Evolutionary conservation across 2,888 invertebrate species (phyloP), one percentile per base, ranked within the genome.

Genomic region (Caenorhabditis sp.): DNA sequence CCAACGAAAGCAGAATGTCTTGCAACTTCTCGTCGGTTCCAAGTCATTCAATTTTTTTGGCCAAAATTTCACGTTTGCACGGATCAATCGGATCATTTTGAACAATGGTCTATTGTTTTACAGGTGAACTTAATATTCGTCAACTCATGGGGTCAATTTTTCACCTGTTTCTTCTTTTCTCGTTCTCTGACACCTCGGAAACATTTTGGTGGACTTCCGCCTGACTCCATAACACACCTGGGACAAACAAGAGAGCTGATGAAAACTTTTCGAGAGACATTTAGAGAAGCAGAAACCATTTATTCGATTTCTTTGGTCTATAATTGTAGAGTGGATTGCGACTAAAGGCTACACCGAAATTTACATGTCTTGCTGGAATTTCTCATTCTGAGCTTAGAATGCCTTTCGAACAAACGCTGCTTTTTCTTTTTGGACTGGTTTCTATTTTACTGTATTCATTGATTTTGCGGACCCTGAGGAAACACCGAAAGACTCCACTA

Each of bases 361-460:
- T 58, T 44, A 50, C 64, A 58, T 53, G 4, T 51, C 26, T 26
- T 37, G 20, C 53, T 28, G 37, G 62, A 28, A 15, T 18, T 58
- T 47, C 44, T 50, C 72, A 64, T 22, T 65, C 18, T 18, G 37
- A 26, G 20, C 4, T 15, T 18, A 2, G 24, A 37, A 80, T 80
- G 80, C 69, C 72, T 51, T 64, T 74, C 58, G 72, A 74, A 44
- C 80, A 80, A 40, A 55, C 62, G 37, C 55, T 80, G 0, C 64
- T 80, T 22, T 74, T 80, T 20, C 18, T 80, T 20, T 51, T 74
- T 3, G 80, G 80, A 37, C 24, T 80, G 1, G 28, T 44, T 18
- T 80, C 80, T 1, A 74, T 74, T 15, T 18, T 74, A n/a, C 8
- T 80, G 22, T 80, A 80, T 32, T 15, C 44, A 18, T n/a, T 80